Percentiles rank a stretch among this genome's conserved stretches.
phyloP scores from a whole-genome alignment of 2,113 vertebrate species.

The Sinocyclocheilus maitianheensis region DNA sequence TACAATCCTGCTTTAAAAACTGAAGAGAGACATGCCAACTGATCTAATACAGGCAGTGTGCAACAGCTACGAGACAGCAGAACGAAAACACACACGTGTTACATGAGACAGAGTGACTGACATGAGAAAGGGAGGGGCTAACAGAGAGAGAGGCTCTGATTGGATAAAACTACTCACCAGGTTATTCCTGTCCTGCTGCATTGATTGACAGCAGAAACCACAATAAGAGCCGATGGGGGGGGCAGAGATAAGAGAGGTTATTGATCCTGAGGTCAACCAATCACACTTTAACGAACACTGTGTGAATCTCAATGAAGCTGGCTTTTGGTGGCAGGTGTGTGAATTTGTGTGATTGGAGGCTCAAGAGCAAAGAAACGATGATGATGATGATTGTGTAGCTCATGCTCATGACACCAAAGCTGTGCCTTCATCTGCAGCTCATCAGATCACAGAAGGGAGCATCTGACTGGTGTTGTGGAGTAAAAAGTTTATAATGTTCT shows the following conservation, averaged over 20 bases:
- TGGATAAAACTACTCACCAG: slow-evolving; percentile 85
- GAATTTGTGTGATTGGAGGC: slow-evolving; percentile 5
- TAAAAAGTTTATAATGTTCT: too few relatives aligned
- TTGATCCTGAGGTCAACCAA: slow-evolving; percentile 68
- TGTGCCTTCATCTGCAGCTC: neutral
- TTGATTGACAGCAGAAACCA: slow-evolving; percentile 79
- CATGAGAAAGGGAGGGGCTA: slow-evolving; percentile 68
- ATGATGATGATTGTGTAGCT: neutral
- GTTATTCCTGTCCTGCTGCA: slow-evolving; percentile 98
- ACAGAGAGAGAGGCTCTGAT: slow-evolving; percentile 63
- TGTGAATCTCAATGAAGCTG: neutral
- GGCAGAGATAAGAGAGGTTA: slow-evolving; percentile 76
- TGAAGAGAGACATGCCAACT: too few relatives aligned
- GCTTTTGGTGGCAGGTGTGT: neutral
- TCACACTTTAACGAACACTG: neutral
- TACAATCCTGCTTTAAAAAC: too few relatives aligned
- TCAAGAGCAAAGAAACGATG: slow-evolving; percentile 3
- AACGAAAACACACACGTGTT: slow-evolving; percentile 82
- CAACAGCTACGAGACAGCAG: too few relatives aligned
- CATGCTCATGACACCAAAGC: neutral
- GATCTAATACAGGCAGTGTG: too few relatives aligned
- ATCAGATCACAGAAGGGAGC: too few relatives aligned
- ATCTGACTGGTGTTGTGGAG: too few relatives aligned
- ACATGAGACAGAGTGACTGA: slow-evolving; percentile 87
- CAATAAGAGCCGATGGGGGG: slow-evolving; percentile 66